Evolutionary conservation across 2,113 vertebrate genomes (phyloP).

Genomic region (Xiphophorus couchianus): DNA sequence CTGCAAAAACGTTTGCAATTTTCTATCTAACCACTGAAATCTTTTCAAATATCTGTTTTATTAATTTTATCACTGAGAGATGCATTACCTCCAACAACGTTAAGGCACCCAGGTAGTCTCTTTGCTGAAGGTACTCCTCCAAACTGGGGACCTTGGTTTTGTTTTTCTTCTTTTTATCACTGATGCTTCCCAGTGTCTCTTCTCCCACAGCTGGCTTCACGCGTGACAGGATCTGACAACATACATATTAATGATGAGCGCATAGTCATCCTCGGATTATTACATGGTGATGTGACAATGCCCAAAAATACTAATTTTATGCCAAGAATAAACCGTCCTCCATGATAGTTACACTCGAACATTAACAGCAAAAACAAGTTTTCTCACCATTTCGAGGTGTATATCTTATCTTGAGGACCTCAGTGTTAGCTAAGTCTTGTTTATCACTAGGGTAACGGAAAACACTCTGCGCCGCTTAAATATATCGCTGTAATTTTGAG

Average conservation of each 20-base stretch:
- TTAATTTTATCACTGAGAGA: too few species aligned
- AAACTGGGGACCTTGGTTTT: slow-evolving; percentile 86
- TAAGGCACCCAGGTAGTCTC: slow-evolving; percentile 93
- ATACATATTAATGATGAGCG: not conserved
- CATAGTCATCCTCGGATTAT: not conserved
- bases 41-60: too few species aligned
- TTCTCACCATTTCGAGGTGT: slow-evolving; percentile 57
- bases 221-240: slow-evolving; percentile 89
- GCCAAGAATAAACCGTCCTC: not conserved
- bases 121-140: slow-evolving; percentile 87
- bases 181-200: slow-evolving; percentile 66
- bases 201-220: slow-evolving; percentile 90
- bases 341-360: too few species aligned
- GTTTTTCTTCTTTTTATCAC: slow-evolving; percentile 85
- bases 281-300: not conserved
- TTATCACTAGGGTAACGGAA: slow-evolving; percentile 40
- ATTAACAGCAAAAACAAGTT: not conserved
- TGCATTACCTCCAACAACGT: slow-evolving; percentile 88
- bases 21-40: too few species aligned
- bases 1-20: too few species aligned
- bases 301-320: not conserved
- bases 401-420: not conserved
- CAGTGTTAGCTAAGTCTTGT: slow-evolving; percentile 3
- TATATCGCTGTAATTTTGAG: not conserved
- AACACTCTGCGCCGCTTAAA: not conserved